phyloP scores from a whole-genome alignment of 2,113 vertebrate species.

The Gallinago undulata region DNA sequence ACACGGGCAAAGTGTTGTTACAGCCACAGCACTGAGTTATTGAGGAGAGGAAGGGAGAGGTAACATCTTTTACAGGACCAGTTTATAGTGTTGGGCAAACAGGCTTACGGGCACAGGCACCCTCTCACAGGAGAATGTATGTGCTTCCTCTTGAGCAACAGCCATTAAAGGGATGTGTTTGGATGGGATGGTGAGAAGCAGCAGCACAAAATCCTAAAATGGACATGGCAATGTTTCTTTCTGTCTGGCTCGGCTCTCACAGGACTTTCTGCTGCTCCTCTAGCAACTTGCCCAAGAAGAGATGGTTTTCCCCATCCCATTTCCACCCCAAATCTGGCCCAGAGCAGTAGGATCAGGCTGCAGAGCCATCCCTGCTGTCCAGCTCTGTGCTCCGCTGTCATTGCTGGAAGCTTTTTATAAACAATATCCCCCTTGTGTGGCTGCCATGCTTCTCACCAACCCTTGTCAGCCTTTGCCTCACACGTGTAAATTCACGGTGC shows the following conservation, averaged over 20 bases:
- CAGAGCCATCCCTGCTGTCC: background rate
- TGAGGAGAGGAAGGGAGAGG: background rate
- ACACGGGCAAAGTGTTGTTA: background rate
- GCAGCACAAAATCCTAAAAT: constrained; percentile 22
- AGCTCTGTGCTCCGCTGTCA: background rate
- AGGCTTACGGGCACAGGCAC: background rate
- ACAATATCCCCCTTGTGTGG: accelerated
- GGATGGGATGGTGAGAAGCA: background rate
- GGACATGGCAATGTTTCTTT: background rate
- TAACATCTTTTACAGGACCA: constrained; percentile 18
- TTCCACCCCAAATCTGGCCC: background rate
- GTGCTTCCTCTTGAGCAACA: background rate
- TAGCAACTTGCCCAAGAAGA: background rate
- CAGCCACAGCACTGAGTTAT: background rate
- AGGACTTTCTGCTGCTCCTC: background rate
- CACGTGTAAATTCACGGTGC: background rate
- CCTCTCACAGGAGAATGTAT: background rate
- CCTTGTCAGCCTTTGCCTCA: background rate
- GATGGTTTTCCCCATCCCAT: background rate
- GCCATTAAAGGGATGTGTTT: constrained; percentile 40
- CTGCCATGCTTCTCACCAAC: background rate
- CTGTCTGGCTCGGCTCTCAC: background rate
- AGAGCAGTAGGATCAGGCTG: accelerated
- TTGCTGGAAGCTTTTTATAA: background rate
- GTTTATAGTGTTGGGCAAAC: constrained; percentile 10